Percentiles rank a stretch among this genome's conserved stretches.
phyloP scores from a whole-genome alignment of 2,113 vertebrate genomes.

The Phainopepla nitens region DNA sequence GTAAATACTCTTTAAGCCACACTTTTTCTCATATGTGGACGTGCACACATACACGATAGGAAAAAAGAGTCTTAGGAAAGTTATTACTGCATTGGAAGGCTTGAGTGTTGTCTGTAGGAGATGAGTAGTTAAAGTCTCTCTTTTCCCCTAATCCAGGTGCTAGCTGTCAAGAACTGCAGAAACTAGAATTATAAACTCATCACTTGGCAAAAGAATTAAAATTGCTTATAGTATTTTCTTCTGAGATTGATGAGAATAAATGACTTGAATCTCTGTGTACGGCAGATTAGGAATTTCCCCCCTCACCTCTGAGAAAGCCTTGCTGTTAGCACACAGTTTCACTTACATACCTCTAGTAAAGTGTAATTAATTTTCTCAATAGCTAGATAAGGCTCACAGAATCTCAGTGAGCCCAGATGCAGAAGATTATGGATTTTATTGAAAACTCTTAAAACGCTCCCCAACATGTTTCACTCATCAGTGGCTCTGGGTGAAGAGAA shows the following conservation, averaged over 20 bases:
- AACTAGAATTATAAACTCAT: neutral
- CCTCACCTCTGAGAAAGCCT: neutral
- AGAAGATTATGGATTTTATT: neutral
- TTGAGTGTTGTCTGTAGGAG: neutral
- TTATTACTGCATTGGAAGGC: neutral
- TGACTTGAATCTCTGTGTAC: neutral
- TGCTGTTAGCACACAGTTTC: neutral
- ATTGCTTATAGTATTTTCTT: neutral
- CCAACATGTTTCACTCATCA: neutral
- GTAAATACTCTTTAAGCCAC: constrained; percentile 17
- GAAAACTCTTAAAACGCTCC: accelerated
- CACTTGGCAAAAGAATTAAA: neutral
- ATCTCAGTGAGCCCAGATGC: neutral
- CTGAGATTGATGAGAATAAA: neutral
- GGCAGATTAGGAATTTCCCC: neutral
- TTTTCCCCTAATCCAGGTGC: neutral
- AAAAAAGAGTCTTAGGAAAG: neutral
- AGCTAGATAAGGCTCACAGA: neutral
- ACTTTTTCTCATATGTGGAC: neutral
- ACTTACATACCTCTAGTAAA: neutral
- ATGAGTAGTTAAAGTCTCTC: neutral
- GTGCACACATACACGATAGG: neutral
- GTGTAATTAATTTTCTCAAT: neutral
- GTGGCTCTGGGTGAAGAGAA: neutral
- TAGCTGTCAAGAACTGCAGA: neutral